Base-by-base conservation (phyloP, 2,113 vertebrate genomes). In the Muntiacus reevesi region DNA sequence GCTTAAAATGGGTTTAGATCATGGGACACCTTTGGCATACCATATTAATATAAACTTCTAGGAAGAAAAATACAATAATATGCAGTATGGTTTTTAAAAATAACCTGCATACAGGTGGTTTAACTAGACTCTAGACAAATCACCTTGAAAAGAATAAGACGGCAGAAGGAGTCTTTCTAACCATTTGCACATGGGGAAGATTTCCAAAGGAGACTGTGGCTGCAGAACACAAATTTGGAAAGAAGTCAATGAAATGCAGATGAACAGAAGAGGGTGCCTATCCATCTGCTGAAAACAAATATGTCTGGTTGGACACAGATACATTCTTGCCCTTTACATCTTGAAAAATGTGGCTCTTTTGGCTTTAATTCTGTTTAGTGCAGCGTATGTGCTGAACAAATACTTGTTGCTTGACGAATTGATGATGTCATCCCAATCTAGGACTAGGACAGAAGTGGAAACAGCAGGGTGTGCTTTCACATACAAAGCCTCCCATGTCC, bases 331-430 rank as follows among this genome's bases (percentile, higher is more conserved):
- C 79, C 45, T 91, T 93, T 83, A 50, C 52, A 16, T 88, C 81
- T 88, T 96, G 50, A 95, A 96, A 96, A 96, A 64, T 97, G 74
- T 40, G 59, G 2, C 25, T 95, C 93, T 96, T 84, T 50, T n/a
- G 81, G 67, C 55, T 92, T 96, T 85, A 40, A 84, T 90, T 92
- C 55, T 14, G 2, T 36, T 96, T 50, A 84, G 81, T 55, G 64
- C 33, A 54, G 87, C 52, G 40, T 84, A 83, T 45, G 43, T 93
- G 57, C 89, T 85, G 62, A 95, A 91, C 86, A 97, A 89, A 94
- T 64, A 93, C 62, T 84, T 79, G 60, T 55, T 55, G 40, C 55
- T 92, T 96, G 95, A 96, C 94, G 95, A 95, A 96, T 79, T 91
- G 89, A 78, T 84, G 30, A 59, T 94, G 67, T 62, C 93, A 95